Conservation (phyloP, 2,888 invertebrate genomes). For the Plagiodera versicolora region DNA sequence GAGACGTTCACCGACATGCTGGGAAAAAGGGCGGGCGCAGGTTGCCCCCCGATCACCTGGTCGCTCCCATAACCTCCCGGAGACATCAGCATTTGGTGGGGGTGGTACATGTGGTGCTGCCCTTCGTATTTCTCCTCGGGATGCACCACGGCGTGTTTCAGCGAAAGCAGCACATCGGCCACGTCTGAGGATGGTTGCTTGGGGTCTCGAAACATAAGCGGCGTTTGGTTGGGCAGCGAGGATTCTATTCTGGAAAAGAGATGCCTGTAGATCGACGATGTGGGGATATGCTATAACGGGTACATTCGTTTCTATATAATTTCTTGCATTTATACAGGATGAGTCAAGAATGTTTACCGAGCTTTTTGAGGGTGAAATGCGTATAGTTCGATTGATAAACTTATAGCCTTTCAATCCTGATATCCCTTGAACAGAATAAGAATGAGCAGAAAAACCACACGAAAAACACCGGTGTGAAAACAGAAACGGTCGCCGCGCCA, state of each 20-base stretch:
- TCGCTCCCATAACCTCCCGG: conserved; percentile 55
- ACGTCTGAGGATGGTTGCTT: conserved; percentile 60
- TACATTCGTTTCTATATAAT: too few species aligned
- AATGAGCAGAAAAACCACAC: too few species aligned
- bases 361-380: too few species aligned
- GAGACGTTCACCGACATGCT: conserved; percentile 96
- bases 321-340: too few species aligned
- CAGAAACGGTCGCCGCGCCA: too few species aligned
- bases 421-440: too few species aligned
- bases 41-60: conserved; percentile 45
- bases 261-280: background rate
- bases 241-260: conserved; percentile 41
- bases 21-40: conserved; percentile 67
- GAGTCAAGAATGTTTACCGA: too few species aligned
- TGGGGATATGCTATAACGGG: too few species aligned
- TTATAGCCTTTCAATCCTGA: too few species aligned
- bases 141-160: conserved; percentile 87
- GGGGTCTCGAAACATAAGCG: conserved; percentile 40
- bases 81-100: conserved; percentile 63
- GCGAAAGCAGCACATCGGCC: conserved; percentile 84
- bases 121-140: conserved; percentile 60
- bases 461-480: too few species aligned
- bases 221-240: conserved; percentile 36
- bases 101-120: conserved; percentile 39
- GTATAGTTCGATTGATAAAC: too few species aligned